Evolutionary conservation across 1,140 invertebrate genomes (phyloP).

Genomic region (Drosophila littoralis): DNA sequence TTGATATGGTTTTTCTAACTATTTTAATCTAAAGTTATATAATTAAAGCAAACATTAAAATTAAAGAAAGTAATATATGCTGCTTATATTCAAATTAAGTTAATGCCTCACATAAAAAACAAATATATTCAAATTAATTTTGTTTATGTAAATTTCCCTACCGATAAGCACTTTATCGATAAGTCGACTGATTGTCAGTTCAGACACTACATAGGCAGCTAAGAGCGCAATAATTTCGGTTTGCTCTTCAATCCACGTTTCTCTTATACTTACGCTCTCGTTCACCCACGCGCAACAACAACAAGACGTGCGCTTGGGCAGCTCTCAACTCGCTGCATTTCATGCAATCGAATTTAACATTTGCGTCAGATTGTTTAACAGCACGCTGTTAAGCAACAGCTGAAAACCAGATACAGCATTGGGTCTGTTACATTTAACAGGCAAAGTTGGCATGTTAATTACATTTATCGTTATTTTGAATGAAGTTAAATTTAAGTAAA

Average conservation of each 20-base stretch:
- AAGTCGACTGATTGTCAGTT: conserved; percentile 29
- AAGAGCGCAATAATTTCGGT: conserved; percentile 16
- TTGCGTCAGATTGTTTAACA: neutral
- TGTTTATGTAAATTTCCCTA: neutral
- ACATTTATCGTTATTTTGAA: conserved; percentile 34
- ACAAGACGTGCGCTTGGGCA: neutral
- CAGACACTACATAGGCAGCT: neutral
- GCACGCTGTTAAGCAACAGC: neutral
- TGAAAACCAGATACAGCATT: neutral
- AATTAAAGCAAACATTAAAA: too few relatives aligned
- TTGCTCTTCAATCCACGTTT: neutral
- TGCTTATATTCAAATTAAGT: neutral
- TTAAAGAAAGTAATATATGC: too few relatives aligned
- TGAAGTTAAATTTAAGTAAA: neutral
- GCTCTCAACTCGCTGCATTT: conserved; percentile 41
- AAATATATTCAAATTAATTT: neutral
- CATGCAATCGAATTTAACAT: conserved; percentile 17
- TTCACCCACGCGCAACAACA: conserved; percentile 28
- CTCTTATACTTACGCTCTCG: conserved; percentile 20
- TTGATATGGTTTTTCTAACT: neutral
- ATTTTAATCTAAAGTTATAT: too few relatives aligned
- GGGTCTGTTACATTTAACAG: conserved; percentile 4
- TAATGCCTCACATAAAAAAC: neutral
- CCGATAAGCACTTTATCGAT: conserved; percentile 30
- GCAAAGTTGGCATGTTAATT: neutral